Evolutionary conservation across 2,797 vertebrate species (phyloP).

Genomic region (Alfaro cultratus): DNA sequence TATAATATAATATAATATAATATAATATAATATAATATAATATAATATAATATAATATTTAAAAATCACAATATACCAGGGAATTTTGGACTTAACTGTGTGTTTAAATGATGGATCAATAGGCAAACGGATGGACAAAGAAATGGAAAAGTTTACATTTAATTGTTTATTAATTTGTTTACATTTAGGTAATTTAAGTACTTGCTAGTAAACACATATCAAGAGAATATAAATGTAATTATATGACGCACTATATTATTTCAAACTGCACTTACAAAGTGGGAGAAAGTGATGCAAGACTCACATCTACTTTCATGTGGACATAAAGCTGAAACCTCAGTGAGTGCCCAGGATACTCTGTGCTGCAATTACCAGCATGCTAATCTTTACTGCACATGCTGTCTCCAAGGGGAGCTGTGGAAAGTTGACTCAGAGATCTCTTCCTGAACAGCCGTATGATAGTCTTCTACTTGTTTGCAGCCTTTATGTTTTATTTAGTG

Average conservation of each 20-base stretch:
- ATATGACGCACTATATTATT: not conserved
- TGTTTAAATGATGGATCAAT: not conserved
- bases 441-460: slow-evolving; percentile 65
- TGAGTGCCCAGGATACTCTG: slow-evolving; percentile 53
- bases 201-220: no score
- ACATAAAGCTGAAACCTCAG: slow-evolving; percentile 51
- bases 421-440: slow-evolving; percentile 72
- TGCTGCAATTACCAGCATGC: slow-evolving; percentile 64
- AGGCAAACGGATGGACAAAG: no score
- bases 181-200: not conserved
- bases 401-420: slow-evolving; percentile 75
- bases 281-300: slow-evolving; percentile 1
- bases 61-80: not conserved
- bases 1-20: no score
- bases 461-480: slow-evolving; percentile 68
- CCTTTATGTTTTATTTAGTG: slow-evolving; percentile 43
- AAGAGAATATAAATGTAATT: no score
- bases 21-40: no score
- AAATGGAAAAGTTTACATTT: no score
- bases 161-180: no score
- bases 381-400: slow-evolving; percentile 79
- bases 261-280: slow-evolving; percentile 1
- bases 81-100: not conserved
- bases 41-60: not conserved
- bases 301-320: slow-evolving; percentile 38